These are phyloP conservation scores for Parauchenoglanis punctatus DNA, from an alignment of 2,797 vertebrate genomes.

Conservation along the genomic window DNA sequence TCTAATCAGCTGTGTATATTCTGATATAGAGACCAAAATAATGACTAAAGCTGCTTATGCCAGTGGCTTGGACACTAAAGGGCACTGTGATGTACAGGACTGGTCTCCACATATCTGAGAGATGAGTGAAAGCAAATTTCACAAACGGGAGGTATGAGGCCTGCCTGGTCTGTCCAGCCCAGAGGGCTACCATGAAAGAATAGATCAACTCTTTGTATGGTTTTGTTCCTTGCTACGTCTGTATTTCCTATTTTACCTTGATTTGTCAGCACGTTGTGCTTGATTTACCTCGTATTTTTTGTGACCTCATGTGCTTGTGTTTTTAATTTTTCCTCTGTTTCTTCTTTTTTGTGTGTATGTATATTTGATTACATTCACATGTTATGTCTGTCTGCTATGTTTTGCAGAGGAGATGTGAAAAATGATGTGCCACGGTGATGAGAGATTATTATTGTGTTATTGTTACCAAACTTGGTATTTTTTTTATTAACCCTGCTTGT, in stretches of 20 bases:
- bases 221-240: conserved; percentile 69
- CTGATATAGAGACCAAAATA: conserved; percentile 64
- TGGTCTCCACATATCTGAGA: conserved; percentile 66
- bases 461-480: conserved; percentile 87
- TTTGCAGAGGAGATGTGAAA: conserved; percentile 63
- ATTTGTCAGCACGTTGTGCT: conserved; percentile 93
- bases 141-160: conserved; percentile 61
- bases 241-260: conserved; percentile 71
- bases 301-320: conserved; percentile 94
- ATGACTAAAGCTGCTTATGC: conserved; percentile 62
- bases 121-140: conserved; percentile 57
- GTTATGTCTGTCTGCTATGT: conserved; percentile 40
- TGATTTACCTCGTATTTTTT: conserved; percentile 94
- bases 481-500: conserved; percentile 73
- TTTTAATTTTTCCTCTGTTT: conserved; percentile 64
- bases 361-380: conserved; percentile 50
- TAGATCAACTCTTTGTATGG: conserved; percentile 70
- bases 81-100: conserved; percentile 56
- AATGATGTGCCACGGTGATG: conserved; percentile 68
- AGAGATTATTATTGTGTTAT: conserved; percentile 74
- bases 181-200: conserved; percentile 66
- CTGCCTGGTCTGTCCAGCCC: conserved; percentile 63
- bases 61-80: conserved; percentile 51
- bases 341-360: conserved; percentile 64
- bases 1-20: conserved; percentile 59